phyloP scores from a whole-genome alignment of 2,888 invertebrate species.

The Parascotia fuliginaria region DNA sequence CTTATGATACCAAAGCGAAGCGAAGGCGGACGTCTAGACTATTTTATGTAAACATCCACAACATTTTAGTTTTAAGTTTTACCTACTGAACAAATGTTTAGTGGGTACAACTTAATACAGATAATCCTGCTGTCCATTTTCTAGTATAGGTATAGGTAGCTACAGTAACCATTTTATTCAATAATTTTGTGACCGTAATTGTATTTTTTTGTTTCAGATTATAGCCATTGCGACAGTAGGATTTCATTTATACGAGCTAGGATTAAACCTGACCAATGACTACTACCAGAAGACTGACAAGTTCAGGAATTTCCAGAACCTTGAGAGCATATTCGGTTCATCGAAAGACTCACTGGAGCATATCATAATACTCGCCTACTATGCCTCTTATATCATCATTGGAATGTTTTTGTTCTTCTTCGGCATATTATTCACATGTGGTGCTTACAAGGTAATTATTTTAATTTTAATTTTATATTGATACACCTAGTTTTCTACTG shows the following conservation, averaged over 20 bases:
- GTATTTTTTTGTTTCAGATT: slow-evolving; percentile 58
- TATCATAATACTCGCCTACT: slow-evolving; percentile 65
- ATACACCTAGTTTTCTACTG: too few relatives aligned
- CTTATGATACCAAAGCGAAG: too few relatives aligned
- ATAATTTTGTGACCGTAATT: not conserved
- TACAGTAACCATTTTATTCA: too few relatives aligned
- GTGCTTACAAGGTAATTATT: slow-evolving; percentile 75
- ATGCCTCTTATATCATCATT: slow-evolving; percentile 64
- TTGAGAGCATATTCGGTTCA: slow-evolving; percentile 72
- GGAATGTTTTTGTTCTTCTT: slow-evolving; percentile 68
- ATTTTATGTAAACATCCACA: too few relatives aligned
- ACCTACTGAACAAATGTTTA: too few relatives aligned
- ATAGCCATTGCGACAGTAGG: slow-evolving; percentile 70
- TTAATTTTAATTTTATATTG: too few relatives aligned
- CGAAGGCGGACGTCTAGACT: too few relatives aligned
- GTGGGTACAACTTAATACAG: too few relatives aligned
- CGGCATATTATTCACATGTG: slow-evolving; percentile 66
- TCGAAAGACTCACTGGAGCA: slow-evolving; percentile 62
- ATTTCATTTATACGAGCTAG: slow-evolving; percentile 68
- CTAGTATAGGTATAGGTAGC: too few relatives aligned
- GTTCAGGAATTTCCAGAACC: slow-evolving; percentile 69
- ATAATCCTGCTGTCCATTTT: too few relatives aligned
- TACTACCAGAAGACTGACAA: slow-evolving; percentile 61
- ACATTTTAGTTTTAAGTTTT: too few relatives aligned
- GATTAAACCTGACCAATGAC: slow-evolving; percentile 62